Evolutionary conservation across 1,140 invertebrate genomes (phyloP), one percentile per base, ranked within the genome.

Genomic region (Bombyx mandarina): DNA sequence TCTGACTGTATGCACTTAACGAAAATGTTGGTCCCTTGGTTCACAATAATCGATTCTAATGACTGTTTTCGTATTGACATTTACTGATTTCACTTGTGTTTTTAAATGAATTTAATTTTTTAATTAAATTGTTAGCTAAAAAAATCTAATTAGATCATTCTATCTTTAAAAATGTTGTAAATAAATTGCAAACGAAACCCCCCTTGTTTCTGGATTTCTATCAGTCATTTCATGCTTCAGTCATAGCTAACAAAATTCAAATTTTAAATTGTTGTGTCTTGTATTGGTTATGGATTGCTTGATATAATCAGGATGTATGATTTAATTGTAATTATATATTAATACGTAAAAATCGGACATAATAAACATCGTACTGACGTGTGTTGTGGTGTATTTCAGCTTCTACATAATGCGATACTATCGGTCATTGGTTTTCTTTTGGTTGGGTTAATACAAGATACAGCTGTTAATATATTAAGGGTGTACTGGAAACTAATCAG

Each of bases 401-500:
- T 83, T 81, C 80, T 71, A 74, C 83, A 70, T 88, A 86, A 80
- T 81, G 81, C 80, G 79, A 83, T 86, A 76, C 69, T 77, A 79
- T 84, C 75, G 77, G 74, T 85, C 77, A 73, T 85, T 87, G 84
- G 82, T 85, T 85, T 84, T 87, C 81, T 85, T 87, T 85, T 81
- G 84, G 84, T 87, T 87, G 82, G 84, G 86, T 89, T 89, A 88
- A 89, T 89, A 88, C 88, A 89, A 89, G 88, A 89, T 89, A 88
- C 88, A 89, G 81, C 83, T 87, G 81, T 85, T 72, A 66, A 79
- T 75, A 76, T 75, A 74, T 50, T 12, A 22, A 35, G 74, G 77
- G 84, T 87, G 84, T 82, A 84, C 71, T 86, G 84, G 82, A 87
- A 87, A 84, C 77, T 82, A 84, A 83, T 82, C 77, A 78, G 78